Evolutionary conservation across 2,113 vertebrate genomes (phyloP).

Genomic region (Thamnophis sirtalis): DNA sequence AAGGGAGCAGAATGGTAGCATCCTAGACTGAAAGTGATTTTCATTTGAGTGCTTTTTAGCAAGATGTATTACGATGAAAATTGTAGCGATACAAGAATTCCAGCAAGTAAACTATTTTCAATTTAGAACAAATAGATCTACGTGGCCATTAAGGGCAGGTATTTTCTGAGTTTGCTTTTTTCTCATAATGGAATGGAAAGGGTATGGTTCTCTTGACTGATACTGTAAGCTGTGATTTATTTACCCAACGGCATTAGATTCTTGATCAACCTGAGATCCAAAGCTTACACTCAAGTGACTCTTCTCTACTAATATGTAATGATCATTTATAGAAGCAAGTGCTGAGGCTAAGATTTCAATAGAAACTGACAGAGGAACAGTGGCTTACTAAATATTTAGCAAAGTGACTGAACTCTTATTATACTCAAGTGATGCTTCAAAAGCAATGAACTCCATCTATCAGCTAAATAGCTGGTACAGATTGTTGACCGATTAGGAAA

Average conservation of each 20-base stretch:
- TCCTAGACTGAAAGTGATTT: background rate
- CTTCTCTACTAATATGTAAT: background rate
- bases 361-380: background rate
- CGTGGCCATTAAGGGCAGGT: background rate
- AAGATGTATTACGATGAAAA: background rate
- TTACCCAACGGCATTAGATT: background rate
- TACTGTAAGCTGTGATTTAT: background rate
- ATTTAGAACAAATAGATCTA: background rate
- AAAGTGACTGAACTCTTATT: background rate
- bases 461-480: background rate
- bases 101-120: background rate
- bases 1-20: background rate
- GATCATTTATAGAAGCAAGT: background rate
- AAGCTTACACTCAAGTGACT: background rate
- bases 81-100: background rate
- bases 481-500: background rate
- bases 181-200: background rate
- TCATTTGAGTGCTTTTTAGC: background rate
- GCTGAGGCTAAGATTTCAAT: background rate
- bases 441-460: background rate
- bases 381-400: background rate
- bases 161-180: background rate
- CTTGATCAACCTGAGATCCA: background rate
- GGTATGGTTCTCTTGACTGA: background rate
- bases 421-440: background rate